Percentiles rank a stretch among this genome's conserved stretches.
These are phyloP conservation scores for Sphaeramia orbicularis DNA, from an alignment of 2,797 vertebrate genomes.

Conservation along the genomic window DNA sequence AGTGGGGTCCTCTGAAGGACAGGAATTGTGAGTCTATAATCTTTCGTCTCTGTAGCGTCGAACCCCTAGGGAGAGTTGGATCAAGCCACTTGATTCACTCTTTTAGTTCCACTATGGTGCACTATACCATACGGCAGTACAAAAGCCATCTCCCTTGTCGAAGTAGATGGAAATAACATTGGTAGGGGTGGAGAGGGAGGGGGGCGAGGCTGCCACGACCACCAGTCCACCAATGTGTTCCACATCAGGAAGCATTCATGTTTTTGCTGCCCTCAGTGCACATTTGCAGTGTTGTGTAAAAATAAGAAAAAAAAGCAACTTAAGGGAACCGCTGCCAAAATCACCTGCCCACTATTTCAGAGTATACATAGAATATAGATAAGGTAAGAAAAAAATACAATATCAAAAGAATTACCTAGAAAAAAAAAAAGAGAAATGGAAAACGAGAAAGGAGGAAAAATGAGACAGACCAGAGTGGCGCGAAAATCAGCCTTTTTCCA, in stretches of 20 bases:
- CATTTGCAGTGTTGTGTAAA: constrained; percentile 72
- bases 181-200: constrained; percentile 7
- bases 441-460: not conserved
- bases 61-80: constrained; percentile 78
- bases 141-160: constrained; percentile 72
- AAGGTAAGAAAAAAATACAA: constrained; percentile 43
- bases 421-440: constrained; percentile 9
- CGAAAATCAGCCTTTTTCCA: too few relatives aligned
- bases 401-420: constrained; percentile 18
- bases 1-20: constrained; percentile 75
- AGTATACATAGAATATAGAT: constrained; percentile 30
- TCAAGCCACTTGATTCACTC: constrained; percentile 83
- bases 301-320: constrained; percentile 47
- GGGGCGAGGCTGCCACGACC: constrained; percentile 7
- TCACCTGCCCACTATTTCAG: constrained; percentile 8
- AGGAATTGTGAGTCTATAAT: constrained; percentile 78
- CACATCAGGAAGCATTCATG: constrained; percentile 75
- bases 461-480: too few relatives aligned
- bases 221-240: constrained; percentile 54
- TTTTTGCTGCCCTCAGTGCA: constrained; percentile 66
- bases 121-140: constrained; percentile 60
- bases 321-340: constrained; percentile 34
- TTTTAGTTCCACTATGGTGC: constrained; percentile 79
- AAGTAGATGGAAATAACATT: constrained; percentile 72
- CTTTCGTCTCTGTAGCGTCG: constrained; percentile 59